Evolutionary conservation across 2,888 invertebrate species (phyloP), one percentile per base, ranked within the genome.

Genomic region (Unio pictorum): DNA sequence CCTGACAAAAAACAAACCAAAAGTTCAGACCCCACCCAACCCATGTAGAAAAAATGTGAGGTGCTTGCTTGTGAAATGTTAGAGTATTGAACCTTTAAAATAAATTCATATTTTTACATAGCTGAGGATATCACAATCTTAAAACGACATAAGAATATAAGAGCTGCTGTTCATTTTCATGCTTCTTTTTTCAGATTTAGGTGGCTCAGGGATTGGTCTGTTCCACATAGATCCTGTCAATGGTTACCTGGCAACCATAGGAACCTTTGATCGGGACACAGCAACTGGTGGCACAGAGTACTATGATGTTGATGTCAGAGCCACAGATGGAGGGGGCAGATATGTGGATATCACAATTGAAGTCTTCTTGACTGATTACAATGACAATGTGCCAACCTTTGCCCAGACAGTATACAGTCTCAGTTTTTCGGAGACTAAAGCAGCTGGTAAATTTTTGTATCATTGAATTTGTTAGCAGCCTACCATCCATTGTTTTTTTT

Each of bases 341-440:
- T 58, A 66, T 45, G 69, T 63, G 4, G 61, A 68, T 28, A 64
- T 76, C 5, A 78, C 80, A 1, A 74, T 84, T 20, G 75, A 79
- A 18, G 79, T 84, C 4, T 69, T 28, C 6, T 74, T 86, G 4
- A 69, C 71, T 11, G 84, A 86, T 67, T 78, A 73, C 45, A 85
- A 86, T 67, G 84, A 85, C 67, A 80, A 82, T 30, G 68, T 80
- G 2, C 86, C 87, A 26, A 69, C 72, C 18, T 87, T 86, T 70
- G 28, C 71, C 6, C 75, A 79, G 69, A 75, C 66, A 56, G 34
- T 74, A 17, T 77, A 74, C 59, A 60, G 64, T 57, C 58, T 66
- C n/a, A 20, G 60, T 20, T 64, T 73, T n/a, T n/a, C 59, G 55
- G 77, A 77, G 64, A 67, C 58, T 3, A 59, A 63, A 17, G 28